Conservation (phyloP, 2,113 vertebrate species). For the Eurystomus gularis region DNA sequence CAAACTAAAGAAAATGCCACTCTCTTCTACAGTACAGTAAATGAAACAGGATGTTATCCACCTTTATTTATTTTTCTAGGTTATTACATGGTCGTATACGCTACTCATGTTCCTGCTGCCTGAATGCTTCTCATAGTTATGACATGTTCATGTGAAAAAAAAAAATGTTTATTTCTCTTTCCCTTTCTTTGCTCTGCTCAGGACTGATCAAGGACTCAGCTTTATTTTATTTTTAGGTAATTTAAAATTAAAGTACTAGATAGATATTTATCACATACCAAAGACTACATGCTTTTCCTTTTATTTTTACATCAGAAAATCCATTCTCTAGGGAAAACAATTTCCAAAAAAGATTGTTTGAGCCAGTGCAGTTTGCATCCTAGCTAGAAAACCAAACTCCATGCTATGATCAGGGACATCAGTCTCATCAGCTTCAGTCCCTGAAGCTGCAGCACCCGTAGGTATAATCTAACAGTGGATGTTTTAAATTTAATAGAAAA, state of each 20-base stretch:
- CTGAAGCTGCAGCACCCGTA: background rate
- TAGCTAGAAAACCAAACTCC: background rate
- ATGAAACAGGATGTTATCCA: constrained; percentile 25
- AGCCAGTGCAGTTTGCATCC: background rate
- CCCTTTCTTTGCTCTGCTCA: background rate
- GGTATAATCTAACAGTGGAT: background rate
- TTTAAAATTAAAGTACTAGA: background rate
- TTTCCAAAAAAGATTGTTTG: background rate
- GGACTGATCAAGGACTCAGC: background rate
- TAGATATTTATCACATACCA: background rate
- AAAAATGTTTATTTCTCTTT: background rate
- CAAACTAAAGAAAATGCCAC: background rate
- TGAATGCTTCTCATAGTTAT: background rate
- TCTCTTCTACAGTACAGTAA: background rate
- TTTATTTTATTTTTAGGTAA: background rate
- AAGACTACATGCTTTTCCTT: background rate
- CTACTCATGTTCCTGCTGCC: background rate
- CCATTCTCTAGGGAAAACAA: background rate
- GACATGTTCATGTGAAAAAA: background rate
- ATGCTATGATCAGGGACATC: background rate
- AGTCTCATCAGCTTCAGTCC: background rate
- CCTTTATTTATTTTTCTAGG: constrained; percentile 13
- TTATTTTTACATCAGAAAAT: background rate
- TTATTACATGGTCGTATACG: background rate
- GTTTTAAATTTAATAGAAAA: background rate